Percentiles rank a stretch among this genome's conserved stretches.
phyloP scores from a whole-genome alignment of 2,113 vertebrate genomes.

The Oncorhynchus nerka region DNA sequence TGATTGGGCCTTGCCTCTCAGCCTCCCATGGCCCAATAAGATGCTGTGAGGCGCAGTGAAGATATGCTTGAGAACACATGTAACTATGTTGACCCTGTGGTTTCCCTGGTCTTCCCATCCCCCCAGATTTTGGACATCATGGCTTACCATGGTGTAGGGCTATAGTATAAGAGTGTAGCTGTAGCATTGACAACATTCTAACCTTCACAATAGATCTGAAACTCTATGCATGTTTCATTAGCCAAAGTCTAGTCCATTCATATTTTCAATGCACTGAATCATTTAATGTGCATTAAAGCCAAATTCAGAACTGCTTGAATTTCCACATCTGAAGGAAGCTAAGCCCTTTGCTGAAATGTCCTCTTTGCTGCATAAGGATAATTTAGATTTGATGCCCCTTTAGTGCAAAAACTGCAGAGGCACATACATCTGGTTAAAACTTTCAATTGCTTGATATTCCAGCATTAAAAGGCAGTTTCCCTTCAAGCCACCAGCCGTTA shows the following conservation, averaged over 20 bases:
- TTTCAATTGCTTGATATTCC: slow-evolving; percentile 65
- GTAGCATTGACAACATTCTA: neutral
- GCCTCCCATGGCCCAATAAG: slow-evolving; percentile 43
- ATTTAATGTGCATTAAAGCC: slow-evolving; percentile 34
- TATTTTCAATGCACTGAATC: slow-evolving; percentile 3
- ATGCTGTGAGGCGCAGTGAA: slow-evolving; percentile 37
- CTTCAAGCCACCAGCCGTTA: slow-evolving; percentile 46
- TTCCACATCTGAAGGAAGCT: slow-evolving; percentile 20
- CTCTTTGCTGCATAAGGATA: slow-evolving; percentile 60
- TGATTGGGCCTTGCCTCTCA: slow-evolving; percentile 40
- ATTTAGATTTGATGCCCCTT: slow-evolving; percentile 52
- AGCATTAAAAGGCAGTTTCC: slow-evolving; percentile 58
- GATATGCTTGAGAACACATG: slow-evolving; percentile 45
- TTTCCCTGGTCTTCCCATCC: slow-evolving; percentile 18
- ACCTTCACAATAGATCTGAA: neutral
- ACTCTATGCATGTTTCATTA: slow-evolving; percentile 5
- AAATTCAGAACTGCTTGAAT: slow-evolving; percentile 47
- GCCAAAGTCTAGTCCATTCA: neutral
- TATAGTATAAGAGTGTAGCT: neutral
- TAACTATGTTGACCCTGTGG: slow-evolving; percentile 36
- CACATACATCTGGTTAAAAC: slow-evolving; percentile 54
- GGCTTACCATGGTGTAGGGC: slow-evolving; percentile 10
- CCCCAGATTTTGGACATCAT: neutral
- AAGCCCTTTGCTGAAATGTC: slow-evolving; percentile 43
- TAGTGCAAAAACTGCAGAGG: slow-evolving; percentile 58